Evolutionary conservation across 1,140 invertebrate species (phyloP), one percentile per base, ranked within the genome.

Genomic region (Brachionus rubens): DNA sequence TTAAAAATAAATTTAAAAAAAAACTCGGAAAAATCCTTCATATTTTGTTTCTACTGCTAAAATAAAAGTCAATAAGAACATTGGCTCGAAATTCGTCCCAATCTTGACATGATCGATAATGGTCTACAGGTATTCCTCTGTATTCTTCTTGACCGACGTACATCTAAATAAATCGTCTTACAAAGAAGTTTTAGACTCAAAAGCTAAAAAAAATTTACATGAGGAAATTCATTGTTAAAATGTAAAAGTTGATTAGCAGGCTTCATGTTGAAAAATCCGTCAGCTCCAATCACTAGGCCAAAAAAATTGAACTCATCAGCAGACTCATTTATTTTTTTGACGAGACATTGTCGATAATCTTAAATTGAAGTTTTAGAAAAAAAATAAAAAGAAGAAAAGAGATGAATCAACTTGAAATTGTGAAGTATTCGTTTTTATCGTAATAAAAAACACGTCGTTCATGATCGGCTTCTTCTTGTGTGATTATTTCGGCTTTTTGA

Each of bases 1-100:
- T 24, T 14, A 9, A 19, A 65, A 24, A 9, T 24, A 12, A 43
- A 43, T 41, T 62, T 10, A 36, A 24, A 2, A 65, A 65, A 62
- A 24, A 65, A 43, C 24, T 43, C 24, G 10, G 4, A 46, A 26
- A 30, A 26, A 43, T 16, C 3, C 3, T 3, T 4, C 7, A 33
- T 5, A 1, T 47, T 70, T 70, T 1, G 16, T 28, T 7, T 30
- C 24, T 72, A 54, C 46, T 21, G 30, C 68, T 54, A 40, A 72
- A 72, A 54, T 72, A 72, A 30, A 40, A 72, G 41, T 72, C 68
- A n/a, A 72, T 72, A n/a, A 72, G 41, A 30, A 50, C 28, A 48
- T 72, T 48, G n/a, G 68, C 68, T 10, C 50, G 48, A 6, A 72
- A 54, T 40, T 48, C 68, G 21, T 3, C 40, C 68, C 68, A 72